Conservation (phyloP, 2,888 invertebrate species). For the Ernsta delagoae region DNA sequence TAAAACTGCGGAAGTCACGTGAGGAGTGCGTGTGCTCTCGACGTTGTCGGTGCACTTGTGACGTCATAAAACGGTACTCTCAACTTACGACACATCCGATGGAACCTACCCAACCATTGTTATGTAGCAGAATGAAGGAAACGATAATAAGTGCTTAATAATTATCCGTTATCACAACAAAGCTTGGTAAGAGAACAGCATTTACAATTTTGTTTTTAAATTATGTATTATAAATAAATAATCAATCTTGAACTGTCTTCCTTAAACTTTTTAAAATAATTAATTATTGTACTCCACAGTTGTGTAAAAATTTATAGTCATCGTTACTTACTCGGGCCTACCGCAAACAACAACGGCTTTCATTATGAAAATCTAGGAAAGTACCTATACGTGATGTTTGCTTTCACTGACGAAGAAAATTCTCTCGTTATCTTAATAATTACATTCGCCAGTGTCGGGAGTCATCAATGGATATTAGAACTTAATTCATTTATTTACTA, state of each 20-base stretch:
- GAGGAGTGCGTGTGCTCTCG: conserved; percentile 24
- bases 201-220: too few relatives aligned
- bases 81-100: conserved; percentile 17
- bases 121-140: too few relatives aligned
- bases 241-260: not conserved
- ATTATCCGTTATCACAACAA: too few relatives aligned
- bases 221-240: not conserved
- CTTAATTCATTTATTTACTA: conserved; percentile 32
- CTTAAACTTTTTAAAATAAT: too few relatives aligned
- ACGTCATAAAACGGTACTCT: conserved; percentile 25
- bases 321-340: not conserved
- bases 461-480: conserved; percentile 39
- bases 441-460: conserved; percentile 42
- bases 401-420: conserved; percentile 53
- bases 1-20: conserved; percentile 19
- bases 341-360: conserved; percentile 24
- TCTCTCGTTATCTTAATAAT: conserved; percentile 50
- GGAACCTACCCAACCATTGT: too few relatives aligned
- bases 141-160: too few relatives aligned
- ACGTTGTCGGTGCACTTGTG: conserved; percentile 29
- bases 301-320: not conserved
- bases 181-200: too few relatives aligned
- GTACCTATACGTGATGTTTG: conserved; percentile 45
- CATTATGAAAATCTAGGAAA: conserved; percentile 43
- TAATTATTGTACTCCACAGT: not conserved